A percentile compares a stretch with the other conserved stretches of the same genome.
Evolutionary conservation across 30 jellyfish, hydroid and myxozoan species (phyloP).

Genomic region (Chironex yamaguchii): DNA sequence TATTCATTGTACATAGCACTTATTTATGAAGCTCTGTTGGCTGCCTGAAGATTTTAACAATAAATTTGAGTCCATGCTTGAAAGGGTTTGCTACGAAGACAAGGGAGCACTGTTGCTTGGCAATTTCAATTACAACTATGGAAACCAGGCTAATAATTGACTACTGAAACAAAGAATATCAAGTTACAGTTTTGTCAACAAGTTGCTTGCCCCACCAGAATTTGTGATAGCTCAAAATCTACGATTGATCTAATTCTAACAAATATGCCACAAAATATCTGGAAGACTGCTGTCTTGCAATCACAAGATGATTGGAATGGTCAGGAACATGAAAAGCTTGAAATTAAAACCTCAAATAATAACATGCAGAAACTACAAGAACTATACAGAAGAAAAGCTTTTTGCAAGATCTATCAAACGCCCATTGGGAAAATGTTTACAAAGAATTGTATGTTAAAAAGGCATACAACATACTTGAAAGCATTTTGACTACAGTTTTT

Average conservation of each 20-base stretch:
- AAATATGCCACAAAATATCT: slow-evolving; percentile 31
- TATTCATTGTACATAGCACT: no score
- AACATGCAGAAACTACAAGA: slow-evolving; percentile 32
- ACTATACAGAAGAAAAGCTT: slow-evolving; percentile 28
- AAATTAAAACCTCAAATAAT: slow-evolving; percentile 49
- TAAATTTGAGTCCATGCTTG: slow-evolving; percentile 50
- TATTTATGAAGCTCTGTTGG: no score
- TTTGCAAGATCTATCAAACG: slow-evolving; percentile 10
- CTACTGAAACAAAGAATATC: slow-evolving; percentile 1
- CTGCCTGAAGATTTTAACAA: not conserved
- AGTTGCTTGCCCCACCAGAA: slow-evolving; percentile 35
- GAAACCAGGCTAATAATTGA: slow-evolving; percentile 15
- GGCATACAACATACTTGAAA: not conserved
- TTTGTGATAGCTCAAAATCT: slow-evolving; percentile 46
- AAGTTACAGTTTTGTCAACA: slow-evolving; percentile 8
- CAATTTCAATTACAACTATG: slow-evolving; percentile 41
- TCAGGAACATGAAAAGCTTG: slow-evolving; percentile 46
- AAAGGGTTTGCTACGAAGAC: slow-evolving; percentile 22
- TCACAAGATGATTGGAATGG: slow-evolving; percentile 54
- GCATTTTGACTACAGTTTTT: not conserved
- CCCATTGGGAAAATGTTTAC: slow-evolving; percentile 20
- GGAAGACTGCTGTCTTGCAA: not conserved
- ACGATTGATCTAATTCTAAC: slow-evolving; percentile 22
- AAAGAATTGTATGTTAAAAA: not conserved
- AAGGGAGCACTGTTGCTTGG: slow-evolving; percentile 66